Base-by-base conservation (phyloP, 2,888 invertebrate species). In the Acanthosepion esculentum region DNA sequence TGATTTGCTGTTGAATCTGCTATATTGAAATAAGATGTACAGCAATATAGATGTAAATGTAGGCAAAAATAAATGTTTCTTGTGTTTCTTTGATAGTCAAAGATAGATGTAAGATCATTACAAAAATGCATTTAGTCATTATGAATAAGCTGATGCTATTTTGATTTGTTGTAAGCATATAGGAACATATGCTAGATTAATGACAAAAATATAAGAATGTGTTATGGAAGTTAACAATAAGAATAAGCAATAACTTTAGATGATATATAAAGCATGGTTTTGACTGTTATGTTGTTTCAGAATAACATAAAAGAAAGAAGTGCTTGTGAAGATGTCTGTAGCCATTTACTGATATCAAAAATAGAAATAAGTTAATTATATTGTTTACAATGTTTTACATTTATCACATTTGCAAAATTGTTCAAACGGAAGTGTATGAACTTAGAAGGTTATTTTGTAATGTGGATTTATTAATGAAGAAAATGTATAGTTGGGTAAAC, bases 21-120 rank as follows among this genome's bases (percentile, higher is more conserved):
- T 78, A 78, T 78, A 78, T 78, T 78, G 78, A 78, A 78, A 78
- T 78, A 78, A 78, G 78, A 78, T 78, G 78, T 78, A 33, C 15
- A 78, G 78, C n/a, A 78, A 78, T 78, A 78, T 78, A 78, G 78
- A 78, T 78, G 78, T 78, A 78, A 78, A 78, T 78, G 78, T 78
- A 78, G 78, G 78, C 78, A 78, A 78, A 78, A n/a, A 78, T n/a
- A 78, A 78, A 78, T 33, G 78, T 78, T 78, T n/a, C 78, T 78
- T 78, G 78, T 78, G 78, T 78, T 78, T n/a, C 78, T 33, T 78
- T 78, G 78, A 78, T 78, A 78, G n/a, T 78, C 10, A 78, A n/a
- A n/a, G n/a, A 78, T n/a, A 78, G n/a, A 33, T 78, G 78, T 33
- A n/a, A n/a, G 78, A 78, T 78, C 18, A 33, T 78, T 78, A 78